Evolutionary conservation across 2,113 vertebrate species (phyloP), one percentile per base, ranked within the genome.

Genomic region (Balaeniceps rex): DNA sequence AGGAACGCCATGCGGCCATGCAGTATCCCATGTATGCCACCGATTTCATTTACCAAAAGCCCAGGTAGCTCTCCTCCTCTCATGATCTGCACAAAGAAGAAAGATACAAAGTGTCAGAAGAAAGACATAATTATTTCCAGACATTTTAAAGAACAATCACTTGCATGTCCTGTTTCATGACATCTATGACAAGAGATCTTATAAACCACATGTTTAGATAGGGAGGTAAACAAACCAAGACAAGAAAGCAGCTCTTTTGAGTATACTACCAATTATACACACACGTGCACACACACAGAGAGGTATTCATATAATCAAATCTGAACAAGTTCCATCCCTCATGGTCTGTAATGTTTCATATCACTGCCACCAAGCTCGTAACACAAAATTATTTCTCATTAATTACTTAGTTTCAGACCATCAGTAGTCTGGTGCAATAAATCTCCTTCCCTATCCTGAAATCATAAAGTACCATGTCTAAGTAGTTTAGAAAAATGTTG

Each of bases 11-110:
- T 51, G 3, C 98, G 98, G 26, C 92, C 84, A 16, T 90, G 63
- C 76, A 97, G 87, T 55, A 98, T 87, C 6, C 97, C 96, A 26
- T 2, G 0, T 4, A 74, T 61, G 24, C 90, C 94, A 83, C 96
- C 94, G 1, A 97, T 61, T 58, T 85, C 92, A 57, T 85, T 81
- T 17, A 97, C 93, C 93, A 98, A 83, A 74, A 98, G 86, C 49
- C 87, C 96, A 34, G 98, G 98, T 18, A 95, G 77, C 11, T 94
- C 82, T 88, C 70, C 40, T 69, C 94, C 95, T 92, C 93, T 96
- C 96, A 93, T 97, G 72, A 49, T 71, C 96, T 97, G 79, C 19
- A 54, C 34, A 66, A 81, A 79, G 51, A 87, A 44, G 57, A 61
- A 38, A 55, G 31, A 52, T 33, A 77, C 13, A 26, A 28, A 36